A percentile compares a stretch with the other conserved stretches of the same genome.
These are phyloP conservation scores for Microcebus griseorufus DNA, from an alignment of 2,113 vertebrate genomes.

Conservation along the genomic window DNA sequence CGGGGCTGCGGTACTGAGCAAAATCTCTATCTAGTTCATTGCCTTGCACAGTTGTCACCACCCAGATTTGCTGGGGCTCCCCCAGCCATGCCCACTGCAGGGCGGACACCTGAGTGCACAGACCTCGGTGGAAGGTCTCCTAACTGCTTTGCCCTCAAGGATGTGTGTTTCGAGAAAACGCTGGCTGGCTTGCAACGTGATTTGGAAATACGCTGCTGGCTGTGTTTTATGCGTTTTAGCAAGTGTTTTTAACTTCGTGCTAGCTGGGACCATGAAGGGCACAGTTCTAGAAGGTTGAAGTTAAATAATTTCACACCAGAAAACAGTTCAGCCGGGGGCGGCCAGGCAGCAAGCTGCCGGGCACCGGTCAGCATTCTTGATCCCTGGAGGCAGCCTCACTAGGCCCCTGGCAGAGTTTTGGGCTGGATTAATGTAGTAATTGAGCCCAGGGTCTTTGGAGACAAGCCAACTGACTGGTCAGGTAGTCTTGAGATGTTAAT, in stretches of 20 bases:
- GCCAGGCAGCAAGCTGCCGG: background rate
- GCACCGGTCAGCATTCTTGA: background rate
- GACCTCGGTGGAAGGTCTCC: background rate
- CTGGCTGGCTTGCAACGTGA: background rate
- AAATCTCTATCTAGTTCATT: background rate
- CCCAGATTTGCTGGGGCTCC: background rate
- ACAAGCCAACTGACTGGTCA: background rate
- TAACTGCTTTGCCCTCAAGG: background rate
- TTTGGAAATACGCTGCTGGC: slow-evolving; percentile 38
- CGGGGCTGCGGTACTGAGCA: background rate
- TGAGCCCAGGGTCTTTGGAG: background rate
- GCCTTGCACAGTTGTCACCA: too few species aligned
- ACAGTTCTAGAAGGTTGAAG: slow-evolving; percentile 50
- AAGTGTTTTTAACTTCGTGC: background rate
- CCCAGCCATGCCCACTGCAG: background rate
- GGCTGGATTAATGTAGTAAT: fast-evolving
- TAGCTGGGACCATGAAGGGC: slow-evolving; percentile 58
- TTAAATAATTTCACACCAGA: slow-evolving; percentile 53
- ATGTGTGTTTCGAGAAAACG: background rate
- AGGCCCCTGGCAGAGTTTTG: background rate
- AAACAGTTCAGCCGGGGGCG: background rate
- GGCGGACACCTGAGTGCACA: background rate
- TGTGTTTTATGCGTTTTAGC: slow-evolving; percentile 6
- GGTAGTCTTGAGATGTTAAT: background rate
- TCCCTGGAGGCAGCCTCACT: background rate